Evolutionary conservation across 2,888 invertebrate genomes (phyloP).

Genomic region (Rhorus exstirpatorius): DNA sequence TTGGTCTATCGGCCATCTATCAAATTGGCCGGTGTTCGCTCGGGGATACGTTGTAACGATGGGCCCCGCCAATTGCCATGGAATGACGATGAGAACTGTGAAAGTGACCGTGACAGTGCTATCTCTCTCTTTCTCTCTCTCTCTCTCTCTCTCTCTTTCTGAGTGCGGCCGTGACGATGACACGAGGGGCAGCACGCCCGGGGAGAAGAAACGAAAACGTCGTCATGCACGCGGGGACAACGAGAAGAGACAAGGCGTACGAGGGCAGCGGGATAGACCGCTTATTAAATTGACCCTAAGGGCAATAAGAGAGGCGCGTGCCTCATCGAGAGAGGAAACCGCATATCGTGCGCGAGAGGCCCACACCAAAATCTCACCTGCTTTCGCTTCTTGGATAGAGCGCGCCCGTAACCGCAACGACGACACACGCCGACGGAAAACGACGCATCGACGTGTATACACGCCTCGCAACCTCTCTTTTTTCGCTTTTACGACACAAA

Average conservation of each 20-base stretch:
- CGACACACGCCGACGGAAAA: slow-evolving; percentile 46
- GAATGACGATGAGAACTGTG: slow-evolving; percentile 63
- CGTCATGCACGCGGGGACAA: slow-evolving; percentile 61
- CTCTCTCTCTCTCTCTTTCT: too few species aligned
- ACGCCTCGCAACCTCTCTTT: slow-evolving; percentile 25
- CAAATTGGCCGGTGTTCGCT: slow-evolving; percentile 76
- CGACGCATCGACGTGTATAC: slow-evolving; percentile 41
- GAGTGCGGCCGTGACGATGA: slow-evolving; percentile 71
- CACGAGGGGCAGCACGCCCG: slow-evolving; percentile 27
- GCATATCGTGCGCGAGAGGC: neutral
- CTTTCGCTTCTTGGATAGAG: slow-evolving; percentile 36
- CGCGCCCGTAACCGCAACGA: slow-evolving; percentile 26
- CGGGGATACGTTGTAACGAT: slow-evolving; percentile 34
- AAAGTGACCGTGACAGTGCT: slow-evolving; percentile 78
- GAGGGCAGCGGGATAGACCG: slow-evolving; percentile 20
- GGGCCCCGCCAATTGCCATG: slow-evolving; percentile 16
- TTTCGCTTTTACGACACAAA: slow-evolving; percentile 50
- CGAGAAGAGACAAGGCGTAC: slow-evolving; percentile 43
- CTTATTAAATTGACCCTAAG: slow-evolving; percentile 67
- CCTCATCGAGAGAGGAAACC: slow-evolving; percentile 35
- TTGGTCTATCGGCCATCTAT: slow-evolving; percentile 80
- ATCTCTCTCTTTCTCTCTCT: too few species aligned
- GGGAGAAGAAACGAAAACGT: slow-evolving; percentile 44
- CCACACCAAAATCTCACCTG: slow-evolving; percentile 72
- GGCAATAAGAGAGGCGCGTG: slow-evolving; percentile 64